phyloP scores from a whole-genome alignment of 1,140 invertebrate genomes.

The Macrocentrus cingulum region DNA sequence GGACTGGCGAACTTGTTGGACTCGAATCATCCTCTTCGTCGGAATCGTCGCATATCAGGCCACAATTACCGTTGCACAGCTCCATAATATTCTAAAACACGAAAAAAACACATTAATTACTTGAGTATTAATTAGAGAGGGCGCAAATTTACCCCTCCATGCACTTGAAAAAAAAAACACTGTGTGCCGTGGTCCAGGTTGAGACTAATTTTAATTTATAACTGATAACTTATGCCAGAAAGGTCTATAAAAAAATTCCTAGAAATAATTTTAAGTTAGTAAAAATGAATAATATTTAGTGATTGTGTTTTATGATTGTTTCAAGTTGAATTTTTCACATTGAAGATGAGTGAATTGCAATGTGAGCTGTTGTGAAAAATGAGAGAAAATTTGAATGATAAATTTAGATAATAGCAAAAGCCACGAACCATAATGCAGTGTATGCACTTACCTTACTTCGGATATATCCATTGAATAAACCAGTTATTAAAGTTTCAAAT shows the following conservation, averaged over 20 bases:
- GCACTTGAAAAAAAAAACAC: not conserved
- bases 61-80: constrained; percentile 51
- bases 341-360: too few relatives aligned
- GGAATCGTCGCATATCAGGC: constrained; percentile 50
- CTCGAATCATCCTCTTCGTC: constrained; percentile 57
- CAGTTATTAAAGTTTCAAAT: constrained; percentile 14
- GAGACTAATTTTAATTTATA: too few relatives aligned
- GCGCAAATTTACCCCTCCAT: not conserved
- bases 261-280: too few relatives aligned
- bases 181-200: too few relatives aligned
- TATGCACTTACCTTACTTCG: constrained; percentile 35
- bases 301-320: too few relatives aligned
- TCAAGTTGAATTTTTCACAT: too few relatives aligned
- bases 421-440: constrained; percentile 36
- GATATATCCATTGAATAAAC: not conserved
- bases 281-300: too few relatives aligned
- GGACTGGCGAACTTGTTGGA: constrained; percentile 58
- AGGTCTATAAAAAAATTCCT: too few relatives aligned
- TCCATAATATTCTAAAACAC: constrained; percentile 57
- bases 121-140: not conserved
- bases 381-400: too few relatives aligned
- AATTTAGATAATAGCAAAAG: constrained; percentile 14
- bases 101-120: not conserved
- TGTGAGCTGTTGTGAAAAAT: too few relatives aligned
- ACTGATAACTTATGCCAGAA: too few relatives aligned